Conservation (phyloP, 2,888 invertebrate species). For the Ceraclea dissimilis region DNA sequence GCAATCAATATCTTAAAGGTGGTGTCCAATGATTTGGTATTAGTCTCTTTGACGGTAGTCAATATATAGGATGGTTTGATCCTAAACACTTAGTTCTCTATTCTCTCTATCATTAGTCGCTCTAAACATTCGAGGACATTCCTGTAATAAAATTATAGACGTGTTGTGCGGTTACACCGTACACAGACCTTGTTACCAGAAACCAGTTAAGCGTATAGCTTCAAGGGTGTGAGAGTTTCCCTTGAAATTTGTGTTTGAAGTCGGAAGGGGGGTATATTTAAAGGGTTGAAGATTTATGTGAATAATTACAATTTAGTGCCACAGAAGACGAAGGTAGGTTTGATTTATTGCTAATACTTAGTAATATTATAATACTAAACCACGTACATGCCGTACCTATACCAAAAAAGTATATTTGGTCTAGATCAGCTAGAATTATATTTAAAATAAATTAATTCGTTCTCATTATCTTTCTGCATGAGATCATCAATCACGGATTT, state of each 20-base stretch:
- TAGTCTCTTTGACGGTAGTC: neutral
- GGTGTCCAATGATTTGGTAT: neutral
- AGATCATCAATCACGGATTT: too few species aligned
- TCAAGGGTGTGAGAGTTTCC: slow-evolving; percentile 9
- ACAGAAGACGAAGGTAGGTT: slow-evolving; percentile 13
- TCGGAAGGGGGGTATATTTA: slow-evolving; percentile 7
- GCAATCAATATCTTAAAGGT: neutral
- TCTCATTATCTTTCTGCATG: neutral
- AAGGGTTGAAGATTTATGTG: slow-evolving; percentile 26
- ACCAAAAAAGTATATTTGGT: neutral
- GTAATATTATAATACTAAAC: neutral
- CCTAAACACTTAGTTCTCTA: neutral
- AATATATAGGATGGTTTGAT: neutral
- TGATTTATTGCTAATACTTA: slow-evolving; percentile 23
- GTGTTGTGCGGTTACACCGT: slow-evolving; percentile 3
- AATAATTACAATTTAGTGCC: slow-evolving; percentile 26
- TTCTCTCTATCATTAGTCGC: slow-evolving; percentile 7
- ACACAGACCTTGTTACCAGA: slow-evolving; percentile 13
- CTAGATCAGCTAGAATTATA: neutral
- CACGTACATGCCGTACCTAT: neutral
- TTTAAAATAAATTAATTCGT: neutral
- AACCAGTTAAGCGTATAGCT: slow-evolving; percentile 10
- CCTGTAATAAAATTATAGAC: slow-evolving; percentile 19
- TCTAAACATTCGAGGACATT: neutral
- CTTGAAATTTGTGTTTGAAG: slow-evolving; percentile 16